phyloP scores from a whole-genome alignment of 1,140 invertebrate genomes.

The Coenobita brevimanus region DNA sequence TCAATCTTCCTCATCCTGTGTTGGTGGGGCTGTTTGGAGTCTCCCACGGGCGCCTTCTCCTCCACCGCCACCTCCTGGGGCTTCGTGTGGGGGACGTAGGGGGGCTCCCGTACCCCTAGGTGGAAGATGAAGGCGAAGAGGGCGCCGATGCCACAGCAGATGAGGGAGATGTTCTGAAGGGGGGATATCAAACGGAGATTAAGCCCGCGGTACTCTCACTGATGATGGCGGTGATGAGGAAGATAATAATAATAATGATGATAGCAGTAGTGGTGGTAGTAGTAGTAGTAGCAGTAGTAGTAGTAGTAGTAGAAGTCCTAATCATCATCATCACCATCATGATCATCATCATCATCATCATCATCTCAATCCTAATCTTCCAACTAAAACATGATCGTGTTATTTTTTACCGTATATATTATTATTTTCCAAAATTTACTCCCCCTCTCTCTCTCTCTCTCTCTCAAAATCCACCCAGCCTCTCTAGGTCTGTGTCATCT shows the following conservation, averaged over 20 bases:
- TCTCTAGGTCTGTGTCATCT: neutral
- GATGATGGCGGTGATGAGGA: too few relatives aligned
- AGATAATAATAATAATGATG: too few relatives aligned
- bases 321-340: too few relatives aligned
- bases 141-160: slow-evolving; percentile 82
- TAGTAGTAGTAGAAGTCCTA: too few relatives aligned
- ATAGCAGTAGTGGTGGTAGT: too few relatives aligned
- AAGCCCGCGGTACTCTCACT: too few relatives aligned
- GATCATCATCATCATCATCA: too few relatives aligned
- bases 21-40: neutral
- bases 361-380: too few relatives aligned
- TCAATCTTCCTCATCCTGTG: slow-evolving; percentile 73
- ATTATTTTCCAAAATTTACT: too few relatives aligned
- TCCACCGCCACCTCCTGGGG: neutral
- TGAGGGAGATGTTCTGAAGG: slow-evolving; percentile 82
- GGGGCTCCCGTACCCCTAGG: slow-evolving; percentile 75
- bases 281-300: too few relatives aligned
- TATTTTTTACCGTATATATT: too few relatives aligned
- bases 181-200: neutral
- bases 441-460: slow-evolving; percentile 25
- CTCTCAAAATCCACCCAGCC: neutral
- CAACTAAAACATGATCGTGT: too few relatives aligned
- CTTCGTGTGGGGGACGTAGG: slow-evolving; percentile 36
- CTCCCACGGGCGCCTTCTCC: neutral
- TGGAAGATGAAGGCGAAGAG: slow-evolving; percentile 87